Conservation (phyloP, 2,888 invertebrate genomes). For the Miltochrista miniata region DNA sequence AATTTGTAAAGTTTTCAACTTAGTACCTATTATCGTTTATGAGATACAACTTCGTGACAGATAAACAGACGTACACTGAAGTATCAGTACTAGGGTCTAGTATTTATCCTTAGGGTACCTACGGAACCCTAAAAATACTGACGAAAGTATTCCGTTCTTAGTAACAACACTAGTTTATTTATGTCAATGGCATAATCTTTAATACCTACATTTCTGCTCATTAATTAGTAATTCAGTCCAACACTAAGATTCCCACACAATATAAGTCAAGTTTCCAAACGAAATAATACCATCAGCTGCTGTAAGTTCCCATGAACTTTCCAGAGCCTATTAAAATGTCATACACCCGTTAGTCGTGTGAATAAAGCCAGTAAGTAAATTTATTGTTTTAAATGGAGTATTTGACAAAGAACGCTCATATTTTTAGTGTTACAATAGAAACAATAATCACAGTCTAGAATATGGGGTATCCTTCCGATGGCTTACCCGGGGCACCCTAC, state of each 20-base stretch:
- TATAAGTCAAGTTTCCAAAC: slow-evolving; percentile 1
- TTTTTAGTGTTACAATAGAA: too few relatives aligned
- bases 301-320: slow-evolving; percentile 33
- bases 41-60: too few relatives aligned
- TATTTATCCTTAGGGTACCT: too few relatives aligned
- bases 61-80: too few relatives aligned
- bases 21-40: too few relatives aligned
- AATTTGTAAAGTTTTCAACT: too few relatives aligned
- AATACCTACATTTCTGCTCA: background rate
- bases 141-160: background rate
- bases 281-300: background rate
- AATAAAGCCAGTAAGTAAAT: slow-evolving; percentile 15
- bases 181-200: background rate
- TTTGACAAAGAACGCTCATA: background rate
- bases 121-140: background rate
- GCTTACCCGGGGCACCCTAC: too few relatives aligned
- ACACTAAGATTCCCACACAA: background rate
- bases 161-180: background rate
- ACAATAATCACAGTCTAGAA: slow-evolving; percentile 10
- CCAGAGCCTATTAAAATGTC: slow-evolving; percentile 29
- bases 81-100: too few relatives aligned
- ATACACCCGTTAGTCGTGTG: slow-evolving; percentile 26
- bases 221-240: background rate
- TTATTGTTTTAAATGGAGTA: slow-evolving; percentile 22
- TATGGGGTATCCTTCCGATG: too few relatives aligned